Evolutionary conservation across 2,888 invertebrate genomes (phyloP).

Genomic region (Melanargia galathea): DNA sequence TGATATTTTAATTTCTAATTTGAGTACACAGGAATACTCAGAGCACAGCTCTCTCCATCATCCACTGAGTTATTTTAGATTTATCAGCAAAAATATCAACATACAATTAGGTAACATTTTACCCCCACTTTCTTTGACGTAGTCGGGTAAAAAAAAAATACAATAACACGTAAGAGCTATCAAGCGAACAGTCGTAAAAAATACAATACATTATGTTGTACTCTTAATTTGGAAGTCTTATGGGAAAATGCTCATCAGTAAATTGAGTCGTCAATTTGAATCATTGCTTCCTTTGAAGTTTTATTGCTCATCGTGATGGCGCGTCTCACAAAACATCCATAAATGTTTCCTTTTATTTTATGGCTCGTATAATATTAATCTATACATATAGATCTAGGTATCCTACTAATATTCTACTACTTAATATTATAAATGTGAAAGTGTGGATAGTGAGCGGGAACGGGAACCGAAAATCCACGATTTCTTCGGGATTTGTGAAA

Average conservation of each 20-base stretch:
- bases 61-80: no score
- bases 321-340: slow-evolving; percentile 49
- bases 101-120: neutral
- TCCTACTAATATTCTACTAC: no score
- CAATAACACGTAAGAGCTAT: slow-evolving; percentile 5
- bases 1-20: no score
- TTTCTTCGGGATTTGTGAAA: no score
- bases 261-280: slow-evolving; percentile 28
- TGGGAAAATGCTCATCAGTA: slow-evolving; percentile 17
- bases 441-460: no score
- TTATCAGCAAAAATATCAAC: no score
- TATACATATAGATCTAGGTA: no score
- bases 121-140: neutral
- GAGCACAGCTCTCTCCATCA: no score
- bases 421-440: no score
- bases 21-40: no score
- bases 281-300: slow-evolving; percentile 36
- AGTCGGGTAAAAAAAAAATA: neutral
- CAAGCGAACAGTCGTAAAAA: slow-evolving; percentile 9
- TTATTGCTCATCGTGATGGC: slow-evolving; percentile 43
- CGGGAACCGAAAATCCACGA: no score
- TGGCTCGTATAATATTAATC: slow-evolving; percentile 3
- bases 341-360: slow-evolving; percentile 25
- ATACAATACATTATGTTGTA: slow-evolving; percentile 7
- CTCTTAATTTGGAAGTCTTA: slow-evolving; percentile 8